Base-by-base conservation (phyloP, 92 coral and sea anemone species). In the Isaurus tuberculatus region DNA sequence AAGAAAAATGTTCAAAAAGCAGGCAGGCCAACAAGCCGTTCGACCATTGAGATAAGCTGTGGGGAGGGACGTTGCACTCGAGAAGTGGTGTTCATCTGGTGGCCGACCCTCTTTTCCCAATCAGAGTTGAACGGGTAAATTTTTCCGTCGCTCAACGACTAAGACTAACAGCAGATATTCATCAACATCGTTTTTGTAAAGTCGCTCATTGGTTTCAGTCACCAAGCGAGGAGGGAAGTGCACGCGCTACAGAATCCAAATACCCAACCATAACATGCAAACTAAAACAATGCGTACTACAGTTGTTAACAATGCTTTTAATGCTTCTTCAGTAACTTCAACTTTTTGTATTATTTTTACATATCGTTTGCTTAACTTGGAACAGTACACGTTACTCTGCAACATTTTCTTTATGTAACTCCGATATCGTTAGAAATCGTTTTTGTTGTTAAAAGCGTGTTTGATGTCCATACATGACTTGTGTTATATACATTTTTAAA, bases 1-100 rank as follows among this genome's bases (percentile, higher is more conserved):
- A n/a, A n/a, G n/a, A n/a, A n/a, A n/a, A n/a, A n/a, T n/a, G n/a
- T n/a, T n/a, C n/a, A n/a, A n/a, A n/a, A n/a, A n/a, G n/a, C n/a
- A n/a, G n/a, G n/a, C n/a, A n/a, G 79, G 48, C 73, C 89, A 28
- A 86, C 89, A 69, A 48, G 55, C 68, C 80, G 65, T 55, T 80
- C 90, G 10, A 57, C 82, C 34, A 49, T 79, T 5, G 83, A 86
- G 83, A 80, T 86, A n/a, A 73, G 78, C 69, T 66, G 14, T 74
- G 83, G 79, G 61, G 90, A 87, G 53, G 83, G 83, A 30, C 71
- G 90, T 15, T 73, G 83, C 69, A 72, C 87, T 19, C 79, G 90
- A 31, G 87, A 81, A 82, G 86, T 82, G 60, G 86, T 81, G 84
- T 57, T 81, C 60, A 82, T 81, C 25, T 87, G 86, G 86, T 87